Base-by-base conservation (phyloP, 1,140 invertebrate genomes). In the Nautilus pompilius region DNA sequence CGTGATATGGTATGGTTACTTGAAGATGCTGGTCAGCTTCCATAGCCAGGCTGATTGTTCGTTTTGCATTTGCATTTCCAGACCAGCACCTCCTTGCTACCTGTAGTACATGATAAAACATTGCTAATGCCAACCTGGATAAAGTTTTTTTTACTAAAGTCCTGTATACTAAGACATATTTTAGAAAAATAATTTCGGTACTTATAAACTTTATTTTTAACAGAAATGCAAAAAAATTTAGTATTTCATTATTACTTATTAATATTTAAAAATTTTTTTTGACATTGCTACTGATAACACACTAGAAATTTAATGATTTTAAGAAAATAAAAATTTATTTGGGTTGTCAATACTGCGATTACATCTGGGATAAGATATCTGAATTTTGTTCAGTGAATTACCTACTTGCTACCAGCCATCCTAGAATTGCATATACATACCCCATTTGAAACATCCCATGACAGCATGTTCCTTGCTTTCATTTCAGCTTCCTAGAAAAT, bases 401-500 rank as follows among this genome's bases (percentile, higher is more conserved):
- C 13, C n/a, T 41, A 41, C 13, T 41, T 15, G n/a, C n/a, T 13
- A 15, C n/a, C n/a, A 15, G 1, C n/a, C n/a, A 15, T 41, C 1
- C n/a, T n/a, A n/a, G n/a, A 41, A 41, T 41, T 15, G 13, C 0
- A 41, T n/a, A 0, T 28, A 65, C 82, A 69, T 69, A 89, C 87
- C 61, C 88, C 88, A 78, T 90, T 89, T 17, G 84, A 82, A 13
- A 90, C 89, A 83, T 90, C 89, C 89, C 89, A 90, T n/a, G 79
- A 72, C 15, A 90, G 72, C 84, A 90, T 85, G 10, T 69, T 67
- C 41, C 73, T 67, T 5, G 87, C 86, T 61, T 82, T 79, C 24
- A 77, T 63, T 29, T 80, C 82, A 5, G 87, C 84, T 58, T 86
- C 85, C 72, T 84, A 63, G 17, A 63, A 51, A 53, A 51, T 59